These are phyloP conservation scores for Pyrgilauda ruficollis DNA, from an alignment of 2,113 vertebrate species.

Conservation along the genomic window DNA sequence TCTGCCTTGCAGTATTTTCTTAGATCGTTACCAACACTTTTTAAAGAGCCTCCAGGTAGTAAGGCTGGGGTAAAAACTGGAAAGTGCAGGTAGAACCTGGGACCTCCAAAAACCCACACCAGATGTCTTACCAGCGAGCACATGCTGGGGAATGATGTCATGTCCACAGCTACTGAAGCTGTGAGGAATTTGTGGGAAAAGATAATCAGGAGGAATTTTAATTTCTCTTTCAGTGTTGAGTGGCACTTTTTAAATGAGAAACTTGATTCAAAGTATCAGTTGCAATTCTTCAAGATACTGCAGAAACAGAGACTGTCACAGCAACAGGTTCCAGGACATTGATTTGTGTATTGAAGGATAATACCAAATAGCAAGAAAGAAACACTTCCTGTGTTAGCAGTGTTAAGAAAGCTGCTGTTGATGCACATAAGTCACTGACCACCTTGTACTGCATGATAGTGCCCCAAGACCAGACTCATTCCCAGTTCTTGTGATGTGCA, in stretches of 20 bases:
- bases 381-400: background rate
- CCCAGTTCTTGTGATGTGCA: background rate
- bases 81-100: background rate
- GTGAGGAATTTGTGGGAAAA: background rate
- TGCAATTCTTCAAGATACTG: background rate
- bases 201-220: background rate
- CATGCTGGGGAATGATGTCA: background rate
- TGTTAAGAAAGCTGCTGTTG: background rate
- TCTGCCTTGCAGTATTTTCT: background rate
- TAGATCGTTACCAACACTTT: background rate
- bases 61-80: background rate
- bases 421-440: background rate
- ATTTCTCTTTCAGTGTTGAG: background rate
- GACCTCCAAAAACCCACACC: background rate
- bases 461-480: background rate
- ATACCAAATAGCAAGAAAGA: background rate
- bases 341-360: background rate
- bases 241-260: background rate
- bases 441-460: rapidly evolving
- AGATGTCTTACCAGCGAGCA: background rate
- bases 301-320: background rate
- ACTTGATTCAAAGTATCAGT: background rate
- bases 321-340: background rate
- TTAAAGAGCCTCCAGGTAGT: background rate
- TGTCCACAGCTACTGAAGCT: background rate